Percentiles rank a stretch among this genome's conserved stretches.
Conservation (phyloP, 2,797 vertebrate species). For the Lagodon rhomboides region DNA sequence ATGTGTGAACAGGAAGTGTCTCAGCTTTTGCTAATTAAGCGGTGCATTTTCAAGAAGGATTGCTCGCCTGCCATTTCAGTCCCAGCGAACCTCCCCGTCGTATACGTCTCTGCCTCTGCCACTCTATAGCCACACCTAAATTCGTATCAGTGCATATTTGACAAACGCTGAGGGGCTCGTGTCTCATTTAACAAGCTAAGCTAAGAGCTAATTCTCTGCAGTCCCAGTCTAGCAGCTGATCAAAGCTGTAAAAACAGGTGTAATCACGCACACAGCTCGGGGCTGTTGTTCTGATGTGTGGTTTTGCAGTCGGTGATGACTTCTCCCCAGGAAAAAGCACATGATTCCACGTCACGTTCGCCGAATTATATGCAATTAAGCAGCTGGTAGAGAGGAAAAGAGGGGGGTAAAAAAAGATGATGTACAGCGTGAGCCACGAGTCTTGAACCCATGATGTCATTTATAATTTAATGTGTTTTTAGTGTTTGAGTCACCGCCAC, state of each 20-base stretch:
- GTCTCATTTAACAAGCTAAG: conserved; percentile 38
- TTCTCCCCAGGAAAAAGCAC: neutral
- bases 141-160: conserved; percentile 13
- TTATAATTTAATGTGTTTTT: conserved; percentile 37
- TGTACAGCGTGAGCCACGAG: conserved; percentile 3
- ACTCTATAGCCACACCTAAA: neutral
- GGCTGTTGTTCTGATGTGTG: conserved; percentile 14
- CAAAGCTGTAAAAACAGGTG: conserved; percentile 45
- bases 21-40: conserved; percentile 51
- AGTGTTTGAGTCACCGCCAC: conserved; percentile 35
- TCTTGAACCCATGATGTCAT: conserved; percentile 44
- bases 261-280: conserved; percentile 26
- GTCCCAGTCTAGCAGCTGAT: conserved; percentile 32
- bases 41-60: conserved; percentile 24
- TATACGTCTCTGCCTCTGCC: conserved; percentile 6
- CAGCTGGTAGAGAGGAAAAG: conserved; percentile 2
- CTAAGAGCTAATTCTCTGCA: conserved; percentile 34
- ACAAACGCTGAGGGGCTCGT: conserved; percentile 14
- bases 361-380: conserved; percentile 20
- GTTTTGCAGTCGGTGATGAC: conserved; percentile 27
- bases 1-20: conserved; percentile 54
- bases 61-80: conserved; percentile 15
- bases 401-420: conserved; percentile 9
- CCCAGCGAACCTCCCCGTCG: neutral
- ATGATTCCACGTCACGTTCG: neutral